Conservation (phyloP, 2,113 vertebrate genomes). For the Neodontobutis hainanensis region DNA sequence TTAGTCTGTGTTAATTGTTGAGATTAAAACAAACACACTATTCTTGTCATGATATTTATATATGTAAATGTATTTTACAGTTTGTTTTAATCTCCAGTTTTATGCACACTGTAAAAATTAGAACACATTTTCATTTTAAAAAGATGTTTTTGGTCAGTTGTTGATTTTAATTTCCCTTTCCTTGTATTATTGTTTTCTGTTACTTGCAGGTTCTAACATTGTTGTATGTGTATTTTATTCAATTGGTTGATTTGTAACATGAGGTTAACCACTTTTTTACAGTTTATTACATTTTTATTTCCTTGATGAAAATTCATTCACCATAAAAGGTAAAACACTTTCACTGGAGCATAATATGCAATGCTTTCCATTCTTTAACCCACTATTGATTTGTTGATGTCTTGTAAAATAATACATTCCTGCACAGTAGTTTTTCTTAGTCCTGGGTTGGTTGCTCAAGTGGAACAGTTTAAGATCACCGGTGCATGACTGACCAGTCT, state of each 20-base stretch:
- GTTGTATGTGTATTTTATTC: neutral
- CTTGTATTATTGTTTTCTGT: neutral
- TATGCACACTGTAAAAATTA: too few relatives aligned
- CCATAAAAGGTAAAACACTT: constrained; percentile 1
- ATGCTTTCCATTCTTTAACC: neutral
- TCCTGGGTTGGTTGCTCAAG: constrained; percentile 11
- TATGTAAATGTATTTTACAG: too few relatives aligned
- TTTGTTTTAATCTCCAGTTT: too few relatives aligned
- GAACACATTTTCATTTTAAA: too few relatives aligned
- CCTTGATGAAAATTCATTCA: neutral
- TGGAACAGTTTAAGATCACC: constrained; percentile 29
- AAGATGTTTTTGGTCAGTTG: too few relatives aligned
- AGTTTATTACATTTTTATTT: constrained; percentile 1
- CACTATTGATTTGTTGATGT: neutral
- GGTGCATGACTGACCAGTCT: constrained; percentile 52
- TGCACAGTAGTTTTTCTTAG: neutral
- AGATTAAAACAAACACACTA: too few relatives aligned
- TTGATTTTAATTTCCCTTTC: too few relatives aligned
- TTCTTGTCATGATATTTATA: too few relatives aligned
- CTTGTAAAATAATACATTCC: neutral
- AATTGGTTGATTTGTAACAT: constrained; percentile 1
- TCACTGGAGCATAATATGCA: constrained; percentile 17
- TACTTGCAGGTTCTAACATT: neutral
- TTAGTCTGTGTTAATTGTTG: too few relatives aligned
- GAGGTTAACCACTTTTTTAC: neutral